Evolutionary conservation across 2,888 invertebrate species (phyloP).

Genomic region (Nomada fabriciana): DNA sequence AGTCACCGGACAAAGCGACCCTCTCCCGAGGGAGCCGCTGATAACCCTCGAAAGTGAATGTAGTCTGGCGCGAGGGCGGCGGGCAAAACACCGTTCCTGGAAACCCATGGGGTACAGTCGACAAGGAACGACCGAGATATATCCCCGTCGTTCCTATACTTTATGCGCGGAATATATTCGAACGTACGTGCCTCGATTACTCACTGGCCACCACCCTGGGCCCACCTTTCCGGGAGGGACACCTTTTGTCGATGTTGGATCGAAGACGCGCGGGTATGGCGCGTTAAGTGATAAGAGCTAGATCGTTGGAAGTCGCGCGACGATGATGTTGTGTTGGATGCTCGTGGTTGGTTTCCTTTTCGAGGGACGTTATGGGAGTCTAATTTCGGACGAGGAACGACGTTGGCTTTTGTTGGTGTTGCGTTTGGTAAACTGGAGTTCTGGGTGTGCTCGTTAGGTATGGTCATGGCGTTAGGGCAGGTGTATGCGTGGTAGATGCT

Average conservation of each 20-base stretch:
- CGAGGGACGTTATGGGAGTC: background rate
- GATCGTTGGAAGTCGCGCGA: background rate
- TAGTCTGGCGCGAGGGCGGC: constrained; percentile 62
- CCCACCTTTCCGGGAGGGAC: background rate
- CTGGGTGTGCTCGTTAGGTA: too few species aligned
- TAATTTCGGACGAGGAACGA: background rate
- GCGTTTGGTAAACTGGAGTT: too few species aligned
- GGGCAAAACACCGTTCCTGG: constrained; percentile 53
- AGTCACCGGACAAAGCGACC: constrained; percentile 72
- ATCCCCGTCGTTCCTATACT: constrained; percentile 25
- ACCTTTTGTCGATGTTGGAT: background rate
- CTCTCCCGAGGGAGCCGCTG: constrained; percentile 69
- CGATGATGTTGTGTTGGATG: background rate
- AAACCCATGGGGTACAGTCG: constrained; percentile 26
- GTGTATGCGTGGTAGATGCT: too few species aligned
- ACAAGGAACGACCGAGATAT: constrained; percentile 10
- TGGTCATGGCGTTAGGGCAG: too few species aligned
- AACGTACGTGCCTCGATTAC: constrained; percentile 41
- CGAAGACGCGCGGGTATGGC: background rate
- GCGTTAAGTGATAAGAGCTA: background rate
- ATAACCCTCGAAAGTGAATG: constrained; percentile 75
- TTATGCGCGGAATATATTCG: constrained; percentile 36
- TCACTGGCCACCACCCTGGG: constrained; percentile 3
- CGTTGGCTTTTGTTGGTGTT: background rate
- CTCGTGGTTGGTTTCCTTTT: background rate